Evolutionary conservation across 2,113 vertebrate genomes (phyloP), one percentile per base, ranked within the genome.

Genomic region (Phrynocephalus versicolor): DNA sequence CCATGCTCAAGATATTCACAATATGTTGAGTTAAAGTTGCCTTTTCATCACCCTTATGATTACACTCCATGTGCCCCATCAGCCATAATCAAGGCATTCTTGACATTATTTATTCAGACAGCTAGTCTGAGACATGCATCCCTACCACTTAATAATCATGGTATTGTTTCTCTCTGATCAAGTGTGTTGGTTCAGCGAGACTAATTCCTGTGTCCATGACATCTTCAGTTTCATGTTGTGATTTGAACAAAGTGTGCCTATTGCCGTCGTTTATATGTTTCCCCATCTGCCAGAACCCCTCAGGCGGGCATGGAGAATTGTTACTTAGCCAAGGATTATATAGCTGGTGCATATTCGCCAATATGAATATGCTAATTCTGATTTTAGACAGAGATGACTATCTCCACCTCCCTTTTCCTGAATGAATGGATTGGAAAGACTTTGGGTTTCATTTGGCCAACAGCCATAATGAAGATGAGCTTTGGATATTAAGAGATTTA

Each of bases 101-200:
- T 33, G 55, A n/a, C 5, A 33, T 64, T 51, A 64, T 64, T 41
- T 73, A 80, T 85, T 57, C 39, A 73, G 78, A 27, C 37, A 85
- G 45, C 33, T 70, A 39, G 19, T 70, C n/a, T 64, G 18, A 75
- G 69, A 35, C 80, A 57, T 51, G 73, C 25, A 85, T 64, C 30
- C 69, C 35, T 51, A 35, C 33, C 37, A 21, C 33, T 85, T 73
- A 73, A 74, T 85, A 80, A 62, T 80, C 78, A 86, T 65, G 64
- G n/a, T 74, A 81, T 86, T 15, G 55, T 81, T 86, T 79, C 7
- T 79, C 77, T 65, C 57, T 64, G 70, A 55, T 86, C 69, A 55
- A 83, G 51, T 73, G 35, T 62, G 69, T n/a, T 81, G 58, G 19
- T 37, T 85, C 77, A 80, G 14, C n/a, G 45, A 72, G n/a, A n/a